Evolutionary conservation across 53 echinoderm and acorn worm genomes (phyloP).

Genomic region (Antedon mediterranea): DNA sequence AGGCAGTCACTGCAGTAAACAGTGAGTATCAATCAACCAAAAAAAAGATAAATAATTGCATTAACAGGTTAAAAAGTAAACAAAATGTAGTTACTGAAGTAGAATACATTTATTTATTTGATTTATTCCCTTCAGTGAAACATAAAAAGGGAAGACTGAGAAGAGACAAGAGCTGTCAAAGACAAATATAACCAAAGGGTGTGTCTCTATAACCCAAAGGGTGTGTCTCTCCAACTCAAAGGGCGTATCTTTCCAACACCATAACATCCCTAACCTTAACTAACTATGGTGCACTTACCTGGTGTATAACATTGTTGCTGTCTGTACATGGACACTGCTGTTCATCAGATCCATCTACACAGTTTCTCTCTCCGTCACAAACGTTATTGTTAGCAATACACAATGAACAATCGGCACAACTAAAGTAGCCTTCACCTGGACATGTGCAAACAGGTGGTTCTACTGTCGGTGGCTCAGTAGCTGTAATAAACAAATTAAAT

Average conservation of each 20-base stretch:
- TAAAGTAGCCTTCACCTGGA: slow-evolving; percentile 10
- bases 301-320: neutral
- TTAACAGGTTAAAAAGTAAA: too few species aligned
- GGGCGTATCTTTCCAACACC: neutral
- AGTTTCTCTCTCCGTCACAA: slow-evolving; percentile 35
- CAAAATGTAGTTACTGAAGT: too few species aligned
- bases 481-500: neutral
- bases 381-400: slow-evolving; percentile 17
- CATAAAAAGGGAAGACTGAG: too few species aligned
- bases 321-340: slow-evolving; percentile 37
- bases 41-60: too few species aligned
- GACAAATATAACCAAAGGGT: too few species aligned
- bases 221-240: neutral
- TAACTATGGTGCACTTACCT: too few species aligned
- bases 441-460: slow-evolving; percentile 30
- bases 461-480: neutral
- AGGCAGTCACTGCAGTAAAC: too few species aligned
- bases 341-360: slow-evolving; percentile 41
- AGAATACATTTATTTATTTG: too few species aligned
- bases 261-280: neutral
- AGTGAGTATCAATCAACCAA: too few species aligned
- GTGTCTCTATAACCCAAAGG: too few species aligned
- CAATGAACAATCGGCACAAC: slow-evolving; percentile 28
- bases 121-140: too few species aligned
- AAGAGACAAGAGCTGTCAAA: too few species aligned